Conservation (phyloP, 2,797 vertebrate species). For the Melanotaenia maccullochi region DNA sequence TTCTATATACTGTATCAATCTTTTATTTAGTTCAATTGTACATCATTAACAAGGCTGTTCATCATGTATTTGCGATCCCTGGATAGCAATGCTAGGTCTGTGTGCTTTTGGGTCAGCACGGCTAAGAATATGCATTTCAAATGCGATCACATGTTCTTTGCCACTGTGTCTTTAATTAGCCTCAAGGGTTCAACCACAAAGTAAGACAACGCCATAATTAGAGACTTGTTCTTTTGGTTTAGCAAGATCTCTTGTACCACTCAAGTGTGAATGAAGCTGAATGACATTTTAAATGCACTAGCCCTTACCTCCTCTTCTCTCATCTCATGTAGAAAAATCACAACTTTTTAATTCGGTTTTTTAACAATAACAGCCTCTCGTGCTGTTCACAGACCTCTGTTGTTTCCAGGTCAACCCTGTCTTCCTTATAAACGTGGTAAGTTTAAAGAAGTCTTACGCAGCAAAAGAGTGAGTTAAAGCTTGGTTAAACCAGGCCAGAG, state of each 20-base stretch:
- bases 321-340: conserved; percentile 23
- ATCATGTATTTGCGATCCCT: conserved; percentile 27
- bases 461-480: conserved; percentile 25
- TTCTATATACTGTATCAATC: not conserved
- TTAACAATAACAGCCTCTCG: conserved; percentile 47
- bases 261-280: conserved; percentile 30
- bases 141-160: conserved; percentile 43
- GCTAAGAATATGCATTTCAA: conserved; percentile 56
- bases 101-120: conserved; percentile 12
- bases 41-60: conserved; percentile 37
- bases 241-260: conserved; percentile 46
- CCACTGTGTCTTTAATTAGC: conserved; percentile 63
- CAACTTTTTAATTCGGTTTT: conserved; percentile 47
- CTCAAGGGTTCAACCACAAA: conserved; percentile 52
- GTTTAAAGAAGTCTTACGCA: conserved; percentile 45
- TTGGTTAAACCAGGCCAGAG: conserved; percentile 53
- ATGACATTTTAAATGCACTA: conserved; percentile 7
- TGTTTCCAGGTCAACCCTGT: conserved; percentile 70
- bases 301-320: not conserved
- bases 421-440: conserved; percentile 47
- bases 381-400: conserved; percentile 32
- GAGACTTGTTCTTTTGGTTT: conserved; percentile 48
- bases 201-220: conserved; percentile 58
- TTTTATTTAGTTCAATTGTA: conserved; percentile 38
- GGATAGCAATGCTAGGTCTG: conserved; percentile 13